Evolutionary conservation across 2,797 vertebrate species (phyloP), one percentile per base, ranked within the genome.

Genomic region (Linurgus olivaceus): DNA sequence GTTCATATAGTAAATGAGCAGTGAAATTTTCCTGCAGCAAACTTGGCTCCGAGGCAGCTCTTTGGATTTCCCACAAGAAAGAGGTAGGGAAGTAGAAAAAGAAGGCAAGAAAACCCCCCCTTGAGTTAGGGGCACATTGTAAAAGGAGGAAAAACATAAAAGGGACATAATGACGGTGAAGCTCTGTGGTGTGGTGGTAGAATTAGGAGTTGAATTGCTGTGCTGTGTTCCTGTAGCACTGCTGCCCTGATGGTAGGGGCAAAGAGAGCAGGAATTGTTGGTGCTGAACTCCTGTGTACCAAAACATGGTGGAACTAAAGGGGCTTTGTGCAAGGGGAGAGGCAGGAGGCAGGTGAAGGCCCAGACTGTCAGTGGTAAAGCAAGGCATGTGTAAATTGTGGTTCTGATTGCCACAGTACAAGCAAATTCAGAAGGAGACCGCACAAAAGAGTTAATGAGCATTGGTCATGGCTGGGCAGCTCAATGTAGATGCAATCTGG

Each of bases 61-160:
- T 91, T 94, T 59, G 59, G n/a, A 33, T 86, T 86, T 91, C 52
- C 81, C 78, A 91, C 84, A 86, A 89, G 61, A 93, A 94, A 68
- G 92, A 68, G 26, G 58, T 76, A 80, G 47, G 17, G 63, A 57
- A 71, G 40, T 50, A 87, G 62, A 80, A 94, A 86, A 74, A 68
- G 13, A 13, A 29, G 54, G 44, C 42, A 74, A 58, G 35, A 70
- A 86, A 86, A 19, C 6, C 26, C 23, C 26, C 26, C 8, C 15
- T 62, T 0, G 2, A 82, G 31, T 16, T 67, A 23, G 29, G 51
- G 50, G 13, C 3, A 31, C 19, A 23, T 21, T 82, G 52, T 88
- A 61, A 71, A 76, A 57, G 75, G 59, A 82, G 40, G 38, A 44
- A 66, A 52, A 79, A 25, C 48, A 16, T 20, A 17, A 51, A 67